phyloP scores from a whole-genome alignment of 2,888 invertebrate species.

The Sphinx pinastri region DNA sequence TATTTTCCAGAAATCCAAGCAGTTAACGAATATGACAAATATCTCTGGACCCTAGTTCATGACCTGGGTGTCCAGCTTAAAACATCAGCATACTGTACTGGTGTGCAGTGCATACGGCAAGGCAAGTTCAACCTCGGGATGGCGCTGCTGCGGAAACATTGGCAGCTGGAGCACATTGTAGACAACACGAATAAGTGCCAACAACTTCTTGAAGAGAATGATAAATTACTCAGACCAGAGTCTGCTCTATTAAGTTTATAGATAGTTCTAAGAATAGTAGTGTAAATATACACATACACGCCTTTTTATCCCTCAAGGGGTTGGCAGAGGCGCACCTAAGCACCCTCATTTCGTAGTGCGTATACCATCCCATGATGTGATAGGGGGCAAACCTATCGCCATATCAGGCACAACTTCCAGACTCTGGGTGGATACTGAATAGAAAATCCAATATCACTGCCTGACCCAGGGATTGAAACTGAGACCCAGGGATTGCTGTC shows the following conservation, averaged over 20 bases:
- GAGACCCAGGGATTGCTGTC: too few species aligned
- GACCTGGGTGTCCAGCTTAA: conserved; percentile 92
- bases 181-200: conserved; percentile 85
- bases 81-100: conserved; percentile 91
- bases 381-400: too few species aligned
- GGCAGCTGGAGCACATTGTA: conserved; percentile 88
- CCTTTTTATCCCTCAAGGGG: too few species aligned
- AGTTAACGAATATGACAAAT: conserved; percentile 92
- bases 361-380: too few species aligned
- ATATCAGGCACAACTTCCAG: too few species aligned
- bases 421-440: too few species aligned
- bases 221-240: conserved; percentile 67
- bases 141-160: conserved; percentile 92
- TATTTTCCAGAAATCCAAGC: conserved; percentile 89
- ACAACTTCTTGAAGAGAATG: conserved; percentile 79
- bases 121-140: conserved; percentile 91
- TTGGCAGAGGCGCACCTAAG: too few species aligned
- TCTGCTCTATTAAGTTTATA: conserved; percentile 58
- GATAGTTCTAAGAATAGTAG: not conserved
- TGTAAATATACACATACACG: too few species aligned
- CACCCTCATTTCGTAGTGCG: too few species aligned
- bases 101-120: conserved; percentile 91
- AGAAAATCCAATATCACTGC: too few species aligned
- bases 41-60: conserved; percentile 90
- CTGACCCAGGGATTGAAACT: too few species aligned